Evolutionary conservation across 2,113 vertebrate species (phyloP), one percentile per base, ranked within the genome.

Genomic region (Motacilla tschutschensis): DNA sequence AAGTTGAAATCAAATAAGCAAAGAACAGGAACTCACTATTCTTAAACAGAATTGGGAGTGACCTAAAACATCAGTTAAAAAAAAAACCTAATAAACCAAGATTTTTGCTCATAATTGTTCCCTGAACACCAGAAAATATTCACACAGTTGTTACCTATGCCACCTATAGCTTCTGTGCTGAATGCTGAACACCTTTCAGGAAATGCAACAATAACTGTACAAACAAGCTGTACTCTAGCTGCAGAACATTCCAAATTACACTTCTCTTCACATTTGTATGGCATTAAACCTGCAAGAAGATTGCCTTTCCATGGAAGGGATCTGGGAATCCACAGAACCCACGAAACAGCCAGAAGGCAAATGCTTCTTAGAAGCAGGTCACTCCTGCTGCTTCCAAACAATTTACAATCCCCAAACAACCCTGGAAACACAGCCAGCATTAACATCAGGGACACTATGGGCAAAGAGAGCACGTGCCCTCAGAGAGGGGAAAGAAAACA

Each of bases 291-390:
- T 3, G 19, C 53, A 80, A 79, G 47, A 31, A 74, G 63, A 88
- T 21, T 91, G 73, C 54, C 48, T 50, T 88, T 50, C 38, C n/a
- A 57, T 47, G 36, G 38, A 73, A 71, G 54, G 41, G 58, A 70
- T 85, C 69, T 66, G 64, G 74, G 58, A 91, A 92, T 65, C 73
- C 70, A 87, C 76, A 88, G 75, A 75, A 80, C 44, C 79, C 46
- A 0, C 46, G 13, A 54, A 87, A 90, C 43, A 89, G 94, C 94
- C 91, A 90, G 88, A 92, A 96, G 94, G 85, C 94, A 95, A 96
- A 93, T 86, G 93, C 91, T 94, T 72, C 25, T 72, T 88, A 94
- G 91, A 95, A 95, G 74, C 94, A 96, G 95, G 95, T 96, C 94
- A 96, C 80, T 81, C 93, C 92, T 93, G 85, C 88, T 59, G 83